Percentiles rank a stretch among this genome's conserved stretches.
Evolutionary conservation across 2,113 vertebrate genomes (phyloP).

Genomic region (Danionella cerebrum): DNA sequence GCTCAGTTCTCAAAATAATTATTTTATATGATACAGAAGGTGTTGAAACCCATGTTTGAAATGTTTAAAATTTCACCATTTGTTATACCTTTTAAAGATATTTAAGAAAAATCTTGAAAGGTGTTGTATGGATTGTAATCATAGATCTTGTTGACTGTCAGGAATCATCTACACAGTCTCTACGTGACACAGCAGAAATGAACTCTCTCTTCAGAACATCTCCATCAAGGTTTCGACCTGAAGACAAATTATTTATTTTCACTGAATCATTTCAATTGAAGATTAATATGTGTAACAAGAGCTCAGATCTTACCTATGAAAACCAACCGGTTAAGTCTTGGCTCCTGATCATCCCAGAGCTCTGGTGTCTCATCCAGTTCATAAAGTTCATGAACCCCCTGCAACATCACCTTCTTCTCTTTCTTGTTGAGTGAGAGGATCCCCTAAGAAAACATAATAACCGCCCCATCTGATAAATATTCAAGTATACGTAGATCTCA

Average conservation of each 20-base stretch:
- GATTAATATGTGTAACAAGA: too few relatives aligned
- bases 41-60: too few relatives aligned
- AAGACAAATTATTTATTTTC: not conserved
- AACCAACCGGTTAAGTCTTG: constrained; percentile 76
- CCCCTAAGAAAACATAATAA: constrained; percentile 64
- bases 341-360: constrained; percentile 68
- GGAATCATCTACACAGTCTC: not conserved
- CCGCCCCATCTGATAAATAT: not conserved
- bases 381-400: constrained; percentile 90
- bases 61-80: too few relatives aligned
- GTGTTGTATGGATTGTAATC: not conserved
- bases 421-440: constrained; percentile 81
- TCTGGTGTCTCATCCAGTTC: constrained; percentile 87
- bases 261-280: not conserved
- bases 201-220: constrained; percentile 77
- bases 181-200: constrained; percentile 54
- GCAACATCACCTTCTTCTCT: constrained; percentile 81
- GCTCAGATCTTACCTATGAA: constrained; percentile 77
- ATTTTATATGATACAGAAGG: too few relatives aligned
- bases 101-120: too few relatives aligned
- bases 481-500: not conserved
- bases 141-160: too few relatives aligned
- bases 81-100: too few relatives aligned
- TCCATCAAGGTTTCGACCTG: constrained; percentile 86
- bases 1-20: too few relatives aligned